Evolutionary conservation across 2,113 vertebrate genomes (phyloP), one percentile per base, ranked within the genome.

Genomic region (Numida meleagris): DNA sequence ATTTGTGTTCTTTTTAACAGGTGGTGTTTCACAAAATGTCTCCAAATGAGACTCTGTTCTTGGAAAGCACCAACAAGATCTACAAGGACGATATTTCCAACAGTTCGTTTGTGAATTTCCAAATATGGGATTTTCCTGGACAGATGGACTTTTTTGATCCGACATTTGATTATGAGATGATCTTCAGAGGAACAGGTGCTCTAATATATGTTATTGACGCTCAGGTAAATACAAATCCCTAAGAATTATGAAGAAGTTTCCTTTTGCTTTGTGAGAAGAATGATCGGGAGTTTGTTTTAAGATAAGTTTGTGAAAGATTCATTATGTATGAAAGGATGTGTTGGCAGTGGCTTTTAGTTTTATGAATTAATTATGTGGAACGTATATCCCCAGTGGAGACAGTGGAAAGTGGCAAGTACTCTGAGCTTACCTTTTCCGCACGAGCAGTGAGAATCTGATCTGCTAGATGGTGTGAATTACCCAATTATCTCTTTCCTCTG

Each of bases 21-120:
- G 99, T 99, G 96, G 99, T 99, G 72, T 99, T 99, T 97, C 99
- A 99, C 97, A 99, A 99, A 98, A 99, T 99, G 99, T 99, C 99
- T 89, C 99, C 99, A 45, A 99, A 99, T 10, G 99, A 99, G 97
- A 99, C 99, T 14, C 98, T 99, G 76, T 99, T 99, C 93, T 97
- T 99, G 97, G 99, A 99, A 97, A 99, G 99, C 97, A 99, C 99
- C 96, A 99, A 99, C 98, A 99, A 99, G 97, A 99, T 99, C 98
- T 99, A 99, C 97, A 99, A 99, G 96, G 99, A 99, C 27, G 99
- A 99, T 97, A 99, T 99, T 97, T 99, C 99, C 95, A 99, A 99
- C 98, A 99, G 99, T 91, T 99, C 99, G 38, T 99, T 99, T 89
- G 99, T 99, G 96, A 99, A 99, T 97, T 99, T 99, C 97, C 99